phyloP scores from a whole-genome alignment of 2,113 vertebrate species.

The Mastomys coucha region DNA sequence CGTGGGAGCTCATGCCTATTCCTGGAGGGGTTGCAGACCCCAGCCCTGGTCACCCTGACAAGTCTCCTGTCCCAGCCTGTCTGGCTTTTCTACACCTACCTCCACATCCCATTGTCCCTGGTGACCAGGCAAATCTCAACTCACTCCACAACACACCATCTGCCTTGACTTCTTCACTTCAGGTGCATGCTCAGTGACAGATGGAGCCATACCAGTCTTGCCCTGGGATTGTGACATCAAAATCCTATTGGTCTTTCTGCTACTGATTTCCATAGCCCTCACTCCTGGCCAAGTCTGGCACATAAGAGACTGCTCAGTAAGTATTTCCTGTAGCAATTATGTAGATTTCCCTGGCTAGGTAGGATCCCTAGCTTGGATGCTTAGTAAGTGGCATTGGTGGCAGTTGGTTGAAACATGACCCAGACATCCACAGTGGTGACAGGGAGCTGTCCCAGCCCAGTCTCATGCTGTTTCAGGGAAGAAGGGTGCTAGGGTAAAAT shows the following conservation, averaged over 20 bases:
- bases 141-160: no score
- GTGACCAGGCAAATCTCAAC: no score
- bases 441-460: background rate
- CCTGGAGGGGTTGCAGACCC: background rate
- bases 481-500: rapidly evolving
- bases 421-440: background rate
- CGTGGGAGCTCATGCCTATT: background rate
- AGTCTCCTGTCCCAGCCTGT: background rate
- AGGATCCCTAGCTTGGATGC: background rate
- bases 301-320: rapidly evolving
- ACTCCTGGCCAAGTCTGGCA: background rate
- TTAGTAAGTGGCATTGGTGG: background rate
- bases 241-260: background rate
- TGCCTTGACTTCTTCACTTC: background rate
- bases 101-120: background rate
- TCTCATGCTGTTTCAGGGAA: background rate
- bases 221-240: no score
- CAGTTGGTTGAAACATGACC: no score
- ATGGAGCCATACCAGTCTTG: no score
- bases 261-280: background rate
- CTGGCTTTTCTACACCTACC: no score
- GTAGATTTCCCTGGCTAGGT: background rate
- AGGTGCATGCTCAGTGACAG: background rate
- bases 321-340: rapidly evolving
- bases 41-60: background rate